These are phyloP conservation scores for Aulostomus chinensis DNA, from an alignment of 2,797 vertebrate genomes.

Conservation along the genomic window DNA sequence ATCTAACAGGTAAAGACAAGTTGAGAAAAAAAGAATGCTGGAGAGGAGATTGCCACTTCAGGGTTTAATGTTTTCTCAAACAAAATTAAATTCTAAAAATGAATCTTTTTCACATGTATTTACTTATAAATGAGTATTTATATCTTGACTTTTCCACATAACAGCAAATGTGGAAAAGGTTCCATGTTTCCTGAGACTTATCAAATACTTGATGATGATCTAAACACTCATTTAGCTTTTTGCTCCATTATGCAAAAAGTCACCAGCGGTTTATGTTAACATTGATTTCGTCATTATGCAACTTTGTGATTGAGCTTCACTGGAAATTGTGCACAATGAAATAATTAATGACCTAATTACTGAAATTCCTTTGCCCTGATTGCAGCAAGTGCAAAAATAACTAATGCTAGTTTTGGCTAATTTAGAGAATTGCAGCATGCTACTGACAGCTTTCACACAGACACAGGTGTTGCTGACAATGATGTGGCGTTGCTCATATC, in stretches of 20 bases:
- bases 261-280: slow-evolving; percentile 33
- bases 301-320: slow-evolving; percentile 69
- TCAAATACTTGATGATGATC: too few species aligned
- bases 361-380: slow-evolving; percentile 70
- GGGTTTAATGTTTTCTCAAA: too few species aligned
- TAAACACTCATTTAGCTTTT: too few species aligned
- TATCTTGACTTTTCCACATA: too few species aligned
- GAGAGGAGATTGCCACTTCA: too few species aligned
- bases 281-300: slow-evolving; percentile 61
- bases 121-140: too few species aligned
- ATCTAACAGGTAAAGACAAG: too few species aligned
- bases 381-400: slow-evolving; percentile 71
- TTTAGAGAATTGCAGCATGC: slow-evolving; percentile 63
- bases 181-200: too few species aligned
- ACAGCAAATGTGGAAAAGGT: too few species aligned
- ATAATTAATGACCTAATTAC: slow-evolving; percentile 77
- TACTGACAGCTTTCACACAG: slow-evolving; percentile 46
- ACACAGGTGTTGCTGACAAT: slow-evolving; percentile 57
- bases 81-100: too few species aligned
- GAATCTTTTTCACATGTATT: too few species aligned
- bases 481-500: slow-evolving; percentile 14
- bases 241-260: slow-evolving; percentile 35
- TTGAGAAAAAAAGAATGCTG: too few species aligned
- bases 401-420: slow-evolving; percentile 68
- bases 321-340: slow-evolving; percentile 68